A percentile compares a stretch with the other conserved stretches of the same genome.
phyloP scores from a whole-genome alignment of 2,797 vertebrate species.

The Lacerta bilineata region DNA sequence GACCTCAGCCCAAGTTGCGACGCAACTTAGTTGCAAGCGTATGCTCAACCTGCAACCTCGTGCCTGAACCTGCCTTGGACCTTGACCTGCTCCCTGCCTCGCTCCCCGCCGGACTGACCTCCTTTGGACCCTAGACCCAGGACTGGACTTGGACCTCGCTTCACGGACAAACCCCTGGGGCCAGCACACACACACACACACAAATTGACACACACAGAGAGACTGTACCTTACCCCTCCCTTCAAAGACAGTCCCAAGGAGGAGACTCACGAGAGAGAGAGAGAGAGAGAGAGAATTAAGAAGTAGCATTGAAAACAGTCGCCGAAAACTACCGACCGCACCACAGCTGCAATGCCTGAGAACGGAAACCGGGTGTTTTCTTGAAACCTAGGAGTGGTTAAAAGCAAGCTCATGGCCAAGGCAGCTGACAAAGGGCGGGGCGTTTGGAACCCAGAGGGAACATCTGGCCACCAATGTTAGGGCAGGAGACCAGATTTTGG shows the following conservation, averaged over 20 bases:
- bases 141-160: too few species aligned
- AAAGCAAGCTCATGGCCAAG: slow-evolving; percentile 3
- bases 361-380: slow-evolving; percentile 65
- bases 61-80: too few species aligned
- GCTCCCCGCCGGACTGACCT: too few species aligned
- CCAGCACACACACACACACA: not conserved
- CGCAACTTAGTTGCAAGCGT: too few species aligned
- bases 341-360: slow-evolving; percentile 62
- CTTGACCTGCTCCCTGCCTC: too few species aligned
- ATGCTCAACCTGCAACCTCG: not conserved
- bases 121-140: too few species aligned
- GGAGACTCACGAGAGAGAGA: not conserved
- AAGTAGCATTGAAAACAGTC: slow-evolving; percentile 21
- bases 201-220: not conserved
- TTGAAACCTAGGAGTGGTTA: slow-evolving; percentile 58
- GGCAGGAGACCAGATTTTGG: slow-evolving; percentile 45
- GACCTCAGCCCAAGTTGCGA: too few species aligned
- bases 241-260: not conserved
- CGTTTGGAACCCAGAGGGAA: slow-evolving; percentile 34
- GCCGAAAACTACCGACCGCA: slow-evolving; percentile 14
- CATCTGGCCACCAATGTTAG: not conserved
- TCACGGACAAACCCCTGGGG: too few species aligned
- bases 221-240: not conserved
- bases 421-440: slow-evolving; percentile 56
- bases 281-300: not conserved